phyloP scores from a whole-genome alignment of 1,140 invertebrate genomes.

The Drosophila parabipectinata region DNA sequence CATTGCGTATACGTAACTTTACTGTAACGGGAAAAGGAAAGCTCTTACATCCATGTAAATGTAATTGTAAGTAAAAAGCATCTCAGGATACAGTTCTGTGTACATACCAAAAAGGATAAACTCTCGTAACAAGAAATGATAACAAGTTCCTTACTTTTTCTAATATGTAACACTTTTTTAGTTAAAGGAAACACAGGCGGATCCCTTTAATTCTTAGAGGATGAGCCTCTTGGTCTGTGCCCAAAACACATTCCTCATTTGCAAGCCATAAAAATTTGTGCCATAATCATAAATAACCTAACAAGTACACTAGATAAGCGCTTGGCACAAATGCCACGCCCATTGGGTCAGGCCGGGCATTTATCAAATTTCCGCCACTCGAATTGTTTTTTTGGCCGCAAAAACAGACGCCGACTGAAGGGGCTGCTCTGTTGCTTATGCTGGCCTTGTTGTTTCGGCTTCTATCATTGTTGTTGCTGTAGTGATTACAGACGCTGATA shows the following conservation, averaged over 20 bases:
- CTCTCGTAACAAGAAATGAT: slow-evolving; percentile 16
- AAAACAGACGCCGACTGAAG: slow-evolving; percentile 39
- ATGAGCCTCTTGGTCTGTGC: slow-evolving; percentile 5
- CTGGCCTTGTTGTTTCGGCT: background rate
- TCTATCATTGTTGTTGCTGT: slow-evolving; percentile 6
- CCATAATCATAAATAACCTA: slow-evolving; percentile 68
- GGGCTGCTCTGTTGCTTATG: slow-evolving; percentile 28
- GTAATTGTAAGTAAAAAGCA: slow-evolving; percentile 5
- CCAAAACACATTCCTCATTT: slow-evolving; percentile 40
- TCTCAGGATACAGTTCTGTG: slow-evolving; percentile 3
- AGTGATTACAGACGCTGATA: slow-evolving; percentile 57
- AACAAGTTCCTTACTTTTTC: slow-evolving; percentile 7
- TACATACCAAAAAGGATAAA: background rate
- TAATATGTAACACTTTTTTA: slow-evolving; percentile 14
- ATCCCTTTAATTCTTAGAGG: background rate
- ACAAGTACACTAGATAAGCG: slow-evolving; percentile 62
- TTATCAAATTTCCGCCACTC: slow-evolving; percentile 56
- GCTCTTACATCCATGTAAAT: slow-evolving; percentile 21
- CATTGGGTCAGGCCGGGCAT: slow-evolving; percentile 56
- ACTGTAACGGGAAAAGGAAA: background rate
- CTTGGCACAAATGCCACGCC: slow-evolving; percentile 51
- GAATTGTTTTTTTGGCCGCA: slow-evolving; percentile 27
- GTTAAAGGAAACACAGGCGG: background rate
- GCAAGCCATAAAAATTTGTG: slow-evolving; percentile 45
- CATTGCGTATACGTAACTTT: slow-evolving; percentile 9